Conservation (phyloP, 2,888 invertebrate genomes). For the Lamproptera curius region DNA sequence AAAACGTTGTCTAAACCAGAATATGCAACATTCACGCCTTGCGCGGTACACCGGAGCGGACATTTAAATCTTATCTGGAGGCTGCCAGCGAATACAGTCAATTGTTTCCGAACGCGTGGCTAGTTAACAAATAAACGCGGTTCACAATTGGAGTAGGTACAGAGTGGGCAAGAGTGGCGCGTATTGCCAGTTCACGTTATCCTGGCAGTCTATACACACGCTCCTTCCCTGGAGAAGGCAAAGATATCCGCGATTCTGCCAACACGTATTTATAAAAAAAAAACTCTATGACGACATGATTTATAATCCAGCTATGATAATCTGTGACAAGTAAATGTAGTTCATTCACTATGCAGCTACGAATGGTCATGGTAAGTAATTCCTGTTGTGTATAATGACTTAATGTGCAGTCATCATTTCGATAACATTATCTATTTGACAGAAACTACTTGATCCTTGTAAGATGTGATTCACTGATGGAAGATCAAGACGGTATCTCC, state of each 20-base stretch:
- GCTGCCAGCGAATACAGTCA: conserved; percentile 60
- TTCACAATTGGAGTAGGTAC: conserved; percentile 72
- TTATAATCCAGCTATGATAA: too few relatives aligned
- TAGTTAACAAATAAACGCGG: conserved; percentile 72
- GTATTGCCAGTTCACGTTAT: conserved; percentile 60
- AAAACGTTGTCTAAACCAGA: too few relatives aligned
- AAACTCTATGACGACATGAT: conserved; percentile 1
- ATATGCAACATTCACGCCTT: conserved; percentile 22
- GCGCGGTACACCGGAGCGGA: conserved; percentile 37
- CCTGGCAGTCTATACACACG: conserved; percentile 62
- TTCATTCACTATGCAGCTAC: conserved; percentile 15
- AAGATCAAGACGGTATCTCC: not conserved
- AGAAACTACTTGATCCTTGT: conserved; percentile 1
- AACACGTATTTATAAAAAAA: too few relatives aligned
- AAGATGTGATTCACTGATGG: not conserved
- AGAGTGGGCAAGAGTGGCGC: conserved; percentile 49
- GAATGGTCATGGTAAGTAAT: conserved; percentile 26
- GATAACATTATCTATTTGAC: conserved; percentile 14
- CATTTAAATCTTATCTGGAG: conserved; percentile 66
- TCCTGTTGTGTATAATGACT: conserved; percentile 18
- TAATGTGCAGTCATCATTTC: conserved; percentile 16
- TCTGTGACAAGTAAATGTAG: conserved; percentile 18
- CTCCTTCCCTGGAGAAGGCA: conserved; percentile 27
- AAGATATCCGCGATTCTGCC: conserved; percentile 33
- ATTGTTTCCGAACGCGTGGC: conserved; percentile 76